Evolutionary conservation across 2,797 vertebrate genomes (phyloP).

Genomic region (Gouania willdenowi): DNA sequence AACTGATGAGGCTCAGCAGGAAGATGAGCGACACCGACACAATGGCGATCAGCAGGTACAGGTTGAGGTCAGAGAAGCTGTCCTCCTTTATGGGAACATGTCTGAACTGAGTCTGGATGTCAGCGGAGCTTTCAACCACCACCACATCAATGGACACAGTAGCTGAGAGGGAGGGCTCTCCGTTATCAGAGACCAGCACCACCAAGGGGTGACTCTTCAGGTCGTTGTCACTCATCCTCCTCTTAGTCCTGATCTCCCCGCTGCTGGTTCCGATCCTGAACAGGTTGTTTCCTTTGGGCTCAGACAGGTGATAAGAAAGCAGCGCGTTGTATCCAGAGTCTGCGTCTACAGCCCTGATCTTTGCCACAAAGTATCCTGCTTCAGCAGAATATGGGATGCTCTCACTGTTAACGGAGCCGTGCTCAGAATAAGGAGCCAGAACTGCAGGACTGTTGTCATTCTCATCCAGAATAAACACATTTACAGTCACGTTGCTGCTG

Average conservation of each 20-base stretch:
- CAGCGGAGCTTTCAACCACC: conserved; percentile 30
- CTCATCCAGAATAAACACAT: conserved; percentile 15
- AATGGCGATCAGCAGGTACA: conserved; percentile 43
- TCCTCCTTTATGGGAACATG: conserved; percentile 27
- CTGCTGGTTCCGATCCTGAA: conserved; percentile 19
- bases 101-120: conserved; percentile 32
- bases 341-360: conserved; percentile 28
- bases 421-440: neutral
- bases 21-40: conserved; percentile 44
- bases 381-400: conserved; percentile 12
- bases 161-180: conserved; percentile 37
- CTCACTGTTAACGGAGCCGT: neutral
- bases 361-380: conserved; percentile 29
- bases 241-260: conserved; percentile 19
- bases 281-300: conserved; percentile 26
- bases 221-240: conserved; percentile 45
- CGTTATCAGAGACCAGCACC: conserved; percentile 64
- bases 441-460: neutral
- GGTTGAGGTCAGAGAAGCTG: conserved; percentile 29
- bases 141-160: conserved; percentile 40
- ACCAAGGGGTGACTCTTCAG: conserved; percentile 64
- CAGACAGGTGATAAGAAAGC: conserved; percentile 12
- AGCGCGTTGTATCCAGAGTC: conserved; percentile 36
- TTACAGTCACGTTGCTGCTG: conserved; percentile 39
- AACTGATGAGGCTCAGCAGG: conserved; percentile 34